A percentile compares a stretch with the other conserved stretches of the same genome.
Conservation (phyloP, 2,797 vertebrate species). For the Garrulus glandarius region DNA sequence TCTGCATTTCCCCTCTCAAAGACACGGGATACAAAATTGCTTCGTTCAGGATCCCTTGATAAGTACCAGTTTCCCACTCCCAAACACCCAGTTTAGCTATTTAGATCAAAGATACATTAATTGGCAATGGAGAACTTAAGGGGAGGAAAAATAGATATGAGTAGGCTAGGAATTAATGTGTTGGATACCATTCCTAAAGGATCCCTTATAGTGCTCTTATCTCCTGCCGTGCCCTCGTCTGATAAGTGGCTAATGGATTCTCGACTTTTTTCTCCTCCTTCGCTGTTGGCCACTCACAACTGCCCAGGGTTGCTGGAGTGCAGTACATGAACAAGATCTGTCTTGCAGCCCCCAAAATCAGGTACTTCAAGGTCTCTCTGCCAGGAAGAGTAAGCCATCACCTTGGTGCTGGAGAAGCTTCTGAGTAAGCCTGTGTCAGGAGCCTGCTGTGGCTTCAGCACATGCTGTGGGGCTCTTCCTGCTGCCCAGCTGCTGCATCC, state of each 20-base stretch:
- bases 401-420: not conserved
- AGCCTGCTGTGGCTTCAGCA: not conserved
- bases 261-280: not conserved
- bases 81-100: not conserved
- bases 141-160: not conserved
- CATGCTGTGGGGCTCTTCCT: not conserved
- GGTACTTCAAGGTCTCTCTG: not conserved
- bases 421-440: not conserved
- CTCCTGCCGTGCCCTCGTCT: not conserved
- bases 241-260: not conserved
- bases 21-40: not conserved
- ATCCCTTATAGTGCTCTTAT: not conserved
- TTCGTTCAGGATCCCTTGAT: not conserved
- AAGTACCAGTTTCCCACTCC: not conserved
- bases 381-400: not conserved
- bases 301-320: not conserved
- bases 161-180: not conserved
- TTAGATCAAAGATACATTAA: slow-evolving; percentile 46
- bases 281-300: not conserved
- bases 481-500: not conserved
- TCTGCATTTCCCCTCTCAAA: not conserved
- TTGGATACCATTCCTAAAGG: not conserved
- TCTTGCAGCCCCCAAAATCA: not conserved
- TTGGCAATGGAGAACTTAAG: slow-evolving; percentile 7
- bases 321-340: not conserved